Evolutionary conservation across 1,140 invertebrate genomes (phyloP).

Genomic region (Sarcophaga bullata): DNA sequence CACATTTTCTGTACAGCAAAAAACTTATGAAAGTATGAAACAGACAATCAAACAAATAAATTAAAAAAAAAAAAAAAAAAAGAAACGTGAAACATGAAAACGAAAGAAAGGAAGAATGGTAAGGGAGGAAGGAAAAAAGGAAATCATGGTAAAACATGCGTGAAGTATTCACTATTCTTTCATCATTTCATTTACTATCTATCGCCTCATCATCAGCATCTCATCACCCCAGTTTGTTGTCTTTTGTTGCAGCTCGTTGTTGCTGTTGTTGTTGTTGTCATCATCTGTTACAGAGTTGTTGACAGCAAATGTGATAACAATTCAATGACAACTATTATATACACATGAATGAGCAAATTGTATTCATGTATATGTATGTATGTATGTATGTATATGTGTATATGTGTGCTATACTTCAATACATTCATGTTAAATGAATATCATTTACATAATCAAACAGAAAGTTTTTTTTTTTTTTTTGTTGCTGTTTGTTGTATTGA

Average conservation of each 20-base stretch:
- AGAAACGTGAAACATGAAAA: not conserved
- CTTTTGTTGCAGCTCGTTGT: not conserved
- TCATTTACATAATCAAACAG: not conserved
- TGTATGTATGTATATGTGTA: no score
- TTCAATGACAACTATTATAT: conserved; percentile 14
- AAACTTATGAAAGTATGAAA: not conserved
- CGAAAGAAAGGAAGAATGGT: no score
- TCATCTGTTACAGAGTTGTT: conserved; percentile 3
- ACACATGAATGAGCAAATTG: not conserved
- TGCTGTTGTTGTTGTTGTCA: not conserved
- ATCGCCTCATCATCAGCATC: not conserved
- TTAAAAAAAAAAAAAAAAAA: not conserved
- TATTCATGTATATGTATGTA: no score
- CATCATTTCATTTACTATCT: no score
- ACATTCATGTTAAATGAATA: not conserved
- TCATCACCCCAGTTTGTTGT: not conserved
- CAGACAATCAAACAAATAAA: conserved; percentile 5
- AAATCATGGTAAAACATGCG: conserved; percentile 7
- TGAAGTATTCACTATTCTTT: not conserved
- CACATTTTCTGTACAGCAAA: not conserved
- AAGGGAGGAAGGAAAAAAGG: not conserved
- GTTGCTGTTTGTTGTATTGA: no score
- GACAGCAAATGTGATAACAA: conserved; percentile 10
- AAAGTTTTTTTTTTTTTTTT: no score
- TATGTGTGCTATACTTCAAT: no score